Evolutionary conservation across 2,797 vertebrate genomes (phyloP), one percentile per base, ranked within the genome.

Genomic region (Phataginus tricuspis): DNA sequence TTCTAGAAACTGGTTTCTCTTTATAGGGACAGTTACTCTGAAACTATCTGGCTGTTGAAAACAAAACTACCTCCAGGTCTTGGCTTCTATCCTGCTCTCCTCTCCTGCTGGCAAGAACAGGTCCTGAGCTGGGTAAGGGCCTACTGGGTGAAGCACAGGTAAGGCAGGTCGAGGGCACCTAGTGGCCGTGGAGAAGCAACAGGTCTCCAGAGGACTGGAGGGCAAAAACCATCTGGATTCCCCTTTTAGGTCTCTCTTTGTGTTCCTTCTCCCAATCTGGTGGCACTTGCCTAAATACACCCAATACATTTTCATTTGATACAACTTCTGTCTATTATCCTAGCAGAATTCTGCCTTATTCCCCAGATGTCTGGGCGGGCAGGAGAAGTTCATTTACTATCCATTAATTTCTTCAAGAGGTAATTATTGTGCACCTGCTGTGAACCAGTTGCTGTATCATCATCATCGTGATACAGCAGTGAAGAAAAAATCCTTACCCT

Each of bases 1-100:
- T 86, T 84, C 72, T 90, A 57, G 89, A 87, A 90, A n/a, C 23
- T 72, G 53, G 59, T 64, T 90, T 87, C 80, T 87, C 68, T 95
- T 77, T 75, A 31, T 25, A 72, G 53, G 42, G 12, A 68, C 31
- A 39, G 18, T 69, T 39, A 57, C 90, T 90, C 51, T 55, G 72
- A 95, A 91, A 64, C 42, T 37, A 45, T 92, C 15, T 85, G 80
- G 34, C 92, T 23, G 8, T 69, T 45, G 71, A 82, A 71, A 95
- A 72, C 49, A 82, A 42, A 85, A 42, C 69, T 91, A 57, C 64
- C 64, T 95, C 57, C 39, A 68, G 72, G 49, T 66, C 37, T 80
- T 96, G 82, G 53, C 82, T 72, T 21, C 69, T 82, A 6, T 19
- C 85, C 53, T 27, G 31, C 55, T 68, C 51, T 85, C 61, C 42